Percentiles rank a stretch among this genome's conserved stretches.
Evolutionary conservation across 2,888 invertebrate species (phyloP).

Genomic region (Therioaphis trifolii): DNA sequence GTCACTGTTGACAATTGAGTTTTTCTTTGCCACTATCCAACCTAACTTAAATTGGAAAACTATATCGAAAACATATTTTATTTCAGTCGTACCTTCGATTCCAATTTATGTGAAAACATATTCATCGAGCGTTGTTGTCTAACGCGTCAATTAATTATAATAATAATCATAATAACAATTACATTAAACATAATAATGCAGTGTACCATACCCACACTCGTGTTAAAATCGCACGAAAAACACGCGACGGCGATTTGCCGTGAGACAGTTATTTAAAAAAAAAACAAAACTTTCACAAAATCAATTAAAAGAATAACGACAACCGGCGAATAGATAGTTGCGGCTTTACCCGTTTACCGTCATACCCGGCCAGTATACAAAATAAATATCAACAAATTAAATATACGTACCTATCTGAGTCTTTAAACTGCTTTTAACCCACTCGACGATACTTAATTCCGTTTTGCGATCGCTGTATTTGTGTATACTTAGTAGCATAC

Average conservation of each 20-base stretch:
- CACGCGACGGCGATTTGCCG: neutral
- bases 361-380: no score
- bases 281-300: no score
- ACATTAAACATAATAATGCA: no score
- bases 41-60: constrained; percentile 5
- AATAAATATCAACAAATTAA: neutral
- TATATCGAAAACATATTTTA: constrained; percentile 9
- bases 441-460: neutral
- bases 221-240: no score
- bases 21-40: neutral
- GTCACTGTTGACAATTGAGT: neutral
- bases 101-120: neutral
- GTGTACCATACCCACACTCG: no score
- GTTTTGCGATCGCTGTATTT: no score
- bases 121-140: neutral
- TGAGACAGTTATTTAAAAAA: no score
- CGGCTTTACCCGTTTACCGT: neutral
- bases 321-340: neutral
- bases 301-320: neutral
- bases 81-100: neutral
- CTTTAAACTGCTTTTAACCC: no score
- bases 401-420: neutral
- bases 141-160: no score
- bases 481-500: no score
- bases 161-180: no score